Conservation (phyloP, 2,888 invertebrate genomes). For the Achlya flavicornis region DNA sequence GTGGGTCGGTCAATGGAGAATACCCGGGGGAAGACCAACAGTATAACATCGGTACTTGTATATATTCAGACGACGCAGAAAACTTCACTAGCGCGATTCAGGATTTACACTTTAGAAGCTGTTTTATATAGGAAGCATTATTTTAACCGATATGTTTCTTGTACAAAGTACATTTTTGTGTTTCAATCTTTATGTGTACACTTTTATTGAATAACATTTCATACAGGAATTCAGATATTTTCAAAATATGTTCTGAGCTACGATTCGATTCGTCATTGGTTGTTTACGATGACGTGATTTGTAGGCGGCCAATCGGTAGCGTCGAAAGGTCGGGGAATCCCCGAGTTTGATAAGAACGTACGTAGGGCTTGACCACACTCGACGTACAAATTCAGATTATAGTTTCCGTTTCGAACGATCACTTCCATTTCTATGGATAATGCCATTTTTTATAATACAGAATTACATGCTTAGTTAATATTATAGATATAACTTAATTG, state of each 20-base stretch:
- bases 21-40: slow-evolving; percentile 10
- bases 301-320: background rate
- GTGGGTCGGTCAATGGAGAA: slow-evolving; percentile 8
- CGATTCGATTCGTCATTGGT: background rate
- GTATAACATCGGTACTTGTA: background rate
- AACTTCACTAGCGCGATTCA: slow-evolving; percentile 6
- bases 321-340: background rate
- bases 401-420: no score
- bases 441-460: no score
- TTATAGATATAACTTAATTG: no score
- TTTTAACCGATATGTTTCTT: background rate
- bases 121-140: background rate
- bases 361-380: no score
- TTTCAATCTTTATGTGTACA: background rate
- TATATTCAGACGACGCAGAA: background rate
- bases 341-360: background rate
- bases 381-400: no score
- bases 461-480: no score
- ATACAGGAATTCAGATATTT: background rate
- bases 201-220: background rate
- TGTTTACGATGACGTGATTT: background rate
- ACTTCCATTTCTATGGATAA: no score
- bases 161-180: no score
- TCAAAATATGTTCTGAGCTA: background rate
- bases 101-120: background rate